A percentile compares a stretch with the other conserved stretches of the same genome.
Evolutionary conservation across 2,888 invertebrate genomes (phyloP).

Genomic region (Coremacera marginata): DNA sequence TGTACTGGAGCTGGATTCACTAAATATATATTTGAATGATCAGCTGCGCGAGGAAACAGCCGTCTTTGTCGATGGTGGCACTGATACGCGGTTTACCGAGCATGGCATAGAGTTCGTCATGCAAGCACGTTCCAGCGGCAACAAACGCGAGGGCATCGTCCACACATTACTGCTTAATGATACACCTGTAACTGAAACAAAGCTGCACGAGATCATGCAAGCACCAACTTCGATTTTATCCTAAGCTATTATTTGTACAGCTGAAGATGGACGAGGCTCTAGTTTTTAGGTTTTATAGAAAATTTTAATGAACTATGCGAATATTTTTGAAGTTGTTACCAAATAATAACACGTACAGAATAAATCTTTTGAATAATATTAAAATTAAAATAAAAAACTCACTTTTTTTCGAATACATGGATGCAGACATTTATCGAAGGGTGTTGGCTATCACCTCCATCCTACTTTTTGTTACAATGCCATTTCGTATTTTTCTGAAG

Average conservation of each 20-base stretch:
- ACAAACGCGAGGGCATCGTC: constrained; percentile 72
- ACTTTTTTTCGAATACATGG: no score
- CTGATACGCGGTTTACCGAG: constrained; percentile 80
- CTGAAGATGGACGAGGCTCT: no score
- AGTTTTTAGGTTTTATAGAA: no score
- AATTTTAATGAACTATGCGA: no score
- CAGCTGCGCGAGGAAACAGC: constrained; percentile 69
- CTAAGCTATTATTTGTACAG: background rate
- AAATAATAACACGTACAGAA: no score
- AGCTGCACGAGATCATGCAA: constrained; percentile 64
- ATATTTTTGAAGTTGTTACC: no score
- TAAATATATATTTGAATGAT: constrained; percentile 67
- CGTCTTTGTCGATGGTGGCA: constrained; percentile 86
- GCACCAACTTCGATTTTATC: constrained; percentile 62
- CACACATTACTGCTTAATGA: constrained; percentile 73
- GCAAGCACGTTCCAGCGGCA: constrained; percentile 66
- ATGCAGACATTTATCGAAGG: no score
- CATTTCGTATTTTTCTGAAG: no score
- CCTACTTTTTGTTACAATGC: no score
- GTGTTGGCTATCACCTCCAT: no score
- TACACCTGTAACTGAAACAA: constrained; percentile 62
- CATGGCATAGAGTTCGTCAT: constrained; percentile 64
- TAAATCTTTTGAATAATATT: no score
- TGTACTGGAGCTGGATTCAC: constrained; percentile 74
- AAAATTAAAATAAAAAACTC: no score